Evolutionary conservation across 2,113 vertebrate genomes (phyloP).

Genomic region (Dicentrarchus labrax): DNA sequence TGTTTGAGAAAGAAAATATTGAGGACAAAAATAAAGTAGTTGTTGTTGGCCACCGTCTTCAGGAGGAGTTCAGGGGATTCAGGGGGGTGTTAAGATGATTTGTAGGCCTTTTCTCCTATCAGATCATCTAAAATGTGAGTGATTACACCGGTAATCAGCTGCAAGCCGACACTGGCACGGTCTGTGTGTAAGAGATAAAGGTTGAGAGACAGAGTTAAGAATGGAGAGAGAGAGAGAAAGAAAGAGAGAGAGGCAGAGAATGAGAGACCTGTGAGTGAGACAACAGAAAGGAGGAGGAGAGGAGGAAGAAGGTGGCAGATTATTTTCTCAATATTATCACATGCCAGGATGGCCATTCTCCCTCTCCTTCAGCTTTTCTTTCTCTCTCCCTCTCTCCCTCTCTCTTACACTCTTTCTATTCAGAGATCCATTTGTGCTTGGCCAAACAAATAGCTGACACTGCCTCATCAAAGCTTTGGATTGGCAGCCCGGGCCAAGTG

Average conservation of each 20-base stretch:
- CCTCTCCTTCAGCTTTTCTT: conserved; percentile 64
- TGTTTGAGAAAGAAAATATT: conserved; percentile 73
- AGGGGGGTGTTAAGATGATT: conserved; percentile 79
- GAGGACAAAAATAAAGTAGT: conserved; percentile 77
- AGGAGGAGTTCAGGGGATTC: conserved; percentile 67
- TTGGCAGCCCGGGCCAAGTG: conserved; percentile 82
- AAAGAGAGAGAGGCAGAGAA: conserved; percentile 49
- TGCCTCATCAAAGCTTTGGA: conserved; percentile 83
- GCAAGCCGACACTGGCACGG: conserved; percentile 78
- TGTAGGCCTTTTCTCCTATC: conserved; percentile 81
- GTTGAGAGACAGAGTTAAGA: conserved; percentile 68
- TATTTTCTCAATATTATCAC: conserved; percentile 73
- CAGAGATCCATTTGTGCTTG: conserved; percentile 73
- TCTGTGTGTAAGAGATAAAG: conserved; percentile 83
- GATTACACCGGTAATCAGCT: conserved; percentile 84
- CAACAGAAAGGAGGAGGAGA: conserved; percentile 66
- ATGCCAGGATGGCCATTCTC: conserved; percentile 71
- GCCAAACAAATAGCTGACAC: conserved; percentile 84
- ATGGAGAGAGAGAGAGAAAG: conserved; percentile 52
- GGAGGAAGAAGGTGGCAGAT: conserved; percentile 81
- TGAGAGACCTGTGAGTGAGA: conserved; percentile 69
- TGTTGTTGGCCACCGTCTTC: conserved; percentile 62
- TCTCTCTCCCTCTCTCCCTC: conserved; percentile 36
- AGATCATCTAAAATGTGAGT: conserved; percentile 83
- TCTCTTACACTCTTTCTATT: conserved; percentile 68